These are phyloP conservation scores for Dallia pectoralis DNA, from an alignment of 2,797 vertebrate species.

Conservation along the genomic window DNA sequence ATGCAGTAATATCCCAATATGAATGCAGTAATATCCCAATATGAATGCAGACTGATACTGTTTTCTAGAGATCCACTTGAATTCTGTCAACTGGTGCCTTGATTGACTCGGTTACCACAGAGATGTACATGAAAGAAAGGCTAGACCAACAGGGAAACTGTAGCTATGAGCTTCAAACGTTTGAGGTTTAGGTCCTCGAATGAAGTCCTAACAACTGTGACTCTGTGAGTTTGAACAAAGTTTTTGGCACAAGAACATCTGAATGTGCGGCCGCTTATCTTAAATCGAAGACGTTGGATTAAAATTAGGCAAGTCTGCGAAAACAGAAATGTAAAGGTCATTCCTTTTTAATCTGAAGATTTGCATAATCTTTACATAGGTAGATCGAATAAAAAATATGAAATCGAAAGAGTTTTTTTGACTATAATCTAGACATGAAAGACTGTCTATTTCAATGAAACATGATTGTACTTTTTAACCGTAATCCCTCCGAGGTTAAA, in stretches of 20 bases:
- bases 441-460: background rate
- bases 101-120: no score
- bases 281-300: no score
- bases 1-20: no score
- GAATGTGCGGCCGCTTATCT: no score
- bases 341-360: conserved; percentile 15
- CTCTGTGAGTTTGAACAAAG: conserved; percentile 1
- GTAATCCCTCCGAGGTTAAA: background rate
- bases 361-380: conserved; percentile 13
- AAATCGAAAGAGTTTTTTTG: conserved; percentile 2
- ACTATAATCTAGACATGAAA: background rate
- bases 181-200: conserved; percentile 15
- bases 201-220: conserved; percentile 30
- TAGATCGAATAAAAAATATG: background rate
- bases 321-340: conserved; percentile 32
- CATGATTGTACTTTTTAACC: background rate
- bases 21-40: no score
- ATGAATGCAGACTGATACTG: background rate
- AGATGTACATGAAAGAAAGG: background rate
- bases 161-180: conserved; percentile 9
- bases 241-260: no score
- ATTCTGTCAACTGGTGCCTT: no score
- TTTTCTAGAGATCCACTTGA: background rate
- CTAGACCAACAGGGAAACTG: background rate
- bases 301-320: background rate